Percentiles rank a stretch among this genome's conserved stretches.
These are phyloP conservation scores for Diarsia dahlii DNA, from an alignment of 2,888 invertebrate species.

Conservation along the genomic window DNA sequence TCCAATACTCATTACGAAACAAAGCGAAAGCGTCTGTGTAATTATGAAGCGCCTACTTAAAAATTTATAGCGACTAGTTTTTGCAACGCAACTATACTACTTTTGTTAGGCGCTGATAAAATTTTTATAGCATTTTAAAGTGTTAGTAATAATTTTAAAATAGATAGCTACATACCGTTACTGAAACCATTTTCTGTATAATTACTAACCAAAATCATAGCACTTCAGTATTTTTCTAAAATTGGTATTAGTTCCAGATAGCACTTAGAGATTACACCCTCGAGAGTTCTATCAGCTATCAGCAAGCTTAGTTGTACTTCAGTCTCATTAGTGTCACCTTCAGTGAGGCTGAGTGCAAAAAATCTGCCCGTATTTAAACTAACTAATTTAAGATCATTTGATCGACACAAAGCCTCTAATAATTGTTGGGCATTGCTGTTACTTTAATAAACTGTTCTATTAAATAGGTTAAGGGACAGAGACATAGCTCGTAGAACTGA, in stretches of 20 bases:
- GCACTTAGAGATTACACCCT: neutral
- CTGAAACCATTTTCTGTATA: too few relatives aligned
- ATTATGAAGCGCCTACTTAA: conserved; percentile 34
- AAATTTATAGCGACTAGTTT: conserved; percentile 26
- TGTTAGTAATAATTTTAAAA: too few relatives aligned
- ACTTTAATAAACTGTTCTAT: neutral
- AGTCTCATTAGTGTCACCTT: conserved; percentile 21
- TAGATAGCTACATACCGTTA: too few relatives aligned
- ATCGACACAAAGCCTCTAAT: conserved; percentile 11
- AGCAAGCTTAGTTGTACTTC: conserved; percentile 17
- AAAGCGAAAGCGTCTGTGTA: neutral
- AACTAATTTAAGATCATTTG: neutral
- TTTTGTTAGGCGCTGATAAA: conserved; percentile 46
- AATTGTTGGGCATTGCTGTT: conserved; percentile 7
- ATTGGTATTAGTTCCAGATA: neutral
- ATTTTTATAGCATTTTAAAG: too few relatives aligned
- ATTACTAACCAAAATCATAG: too few relatives aligned
- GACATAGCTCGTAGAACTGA: too few relatives aligned
- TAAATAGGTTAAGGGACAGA: too few relatives aligned
- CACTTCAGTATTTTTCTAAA: too few relatives aligned
- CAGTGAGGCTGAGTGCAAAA: conserved; percentile 20
- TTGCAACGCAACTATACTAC: neutral
- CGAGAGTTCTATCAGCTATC: neutral
- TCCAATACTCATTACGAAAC: neutral
- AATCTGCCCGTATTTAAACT: conserved; percentile 30